Evolutionary conservation across 2,888 invertebrate species (phyloP).

Genomic region (Meteorus cinctellus): DNA sequence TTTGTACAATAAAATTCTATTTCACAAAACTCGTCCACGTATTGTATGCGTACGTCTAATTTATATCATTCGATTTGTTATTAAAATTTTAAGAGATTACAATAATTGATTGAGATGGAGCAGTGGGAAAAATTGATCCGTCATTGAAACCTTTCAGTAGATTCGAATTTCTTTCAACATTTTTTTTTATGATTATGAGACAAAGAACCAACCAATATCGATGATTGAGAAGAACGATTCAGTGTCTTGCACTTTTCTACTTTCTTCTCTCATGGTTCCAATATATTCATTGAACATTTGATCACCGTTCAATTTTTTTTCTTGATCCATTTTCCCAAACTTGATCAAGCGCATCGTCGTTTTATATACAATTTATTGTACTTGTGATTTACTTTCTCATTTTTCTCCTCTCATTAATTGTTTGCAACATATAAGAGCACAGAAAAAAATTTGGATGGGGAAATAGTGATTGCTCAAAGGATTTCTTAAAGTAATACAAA

Average conservation of each 20-base stretch:
- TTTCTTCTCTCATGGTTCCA: background rate
- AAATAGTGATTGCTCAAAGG: background rate
- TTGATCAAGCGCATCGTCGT: conserved; percentile 7
- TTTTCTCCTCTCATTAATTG: background rate
- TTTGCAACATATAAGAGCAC: background rate
- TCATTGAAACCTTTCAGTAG: too few relatives aligned
- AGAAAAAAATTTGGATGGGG: background rate
- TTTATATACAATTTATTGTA: conserved; percentile 12
- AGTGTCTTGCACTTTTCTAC: background rate
- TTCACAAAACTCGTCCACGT: conserved; percentile 4
- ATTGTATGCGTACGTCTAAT: too few relatives aligned
- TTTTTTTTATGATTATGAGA: too few relatives aligned
- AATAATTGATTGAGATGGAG: too few relatives aligned
- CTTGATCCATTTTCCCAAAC: background rate
- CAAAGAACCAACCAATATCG: too few relatives aligned
- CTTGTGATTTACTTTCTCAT: conserved; percentile 8
- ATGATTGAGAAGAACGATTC: too few relatives aligned
- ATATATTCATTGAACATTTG: background rate
- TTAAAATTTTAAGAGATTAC: too few relatives aligned
- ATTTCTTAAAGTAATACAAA: background rate
- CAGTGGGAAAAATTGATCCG: too few relatives aligned
- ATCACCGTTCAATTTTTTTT: background rate
- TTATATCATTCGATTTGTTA: too few relatives aligned
- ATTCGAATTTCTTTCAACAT: too few relatives aligned
- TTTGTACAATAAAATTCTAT: conserved; percentile 45